These are phyloP conservation scores for Griposia aprilina DNA, from an alignment of 2,888 invertebrate genomes.

Conservation along the genomic window DNA sequence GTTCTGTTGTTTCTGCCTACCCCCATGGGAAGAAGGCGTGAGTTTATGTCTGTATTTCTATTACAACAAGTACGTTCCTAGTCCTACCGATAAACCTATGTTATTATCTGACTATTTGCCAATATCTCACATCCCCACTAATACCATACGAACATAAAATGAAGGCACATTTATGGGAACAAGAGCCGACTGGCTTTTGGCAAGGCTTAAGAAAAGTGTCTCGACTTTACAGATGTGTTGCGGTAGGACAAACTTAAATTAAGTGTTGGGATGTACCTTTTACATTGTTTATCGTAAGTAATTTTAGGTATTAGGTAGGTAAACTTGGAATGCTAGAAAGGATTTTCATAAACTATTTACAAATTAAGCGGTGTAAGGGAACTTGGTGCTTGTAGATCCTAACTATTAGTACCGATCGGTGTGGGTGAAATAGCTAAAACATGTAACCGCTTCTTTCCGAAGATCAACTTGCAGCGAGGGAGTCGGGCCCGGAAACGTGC, in stretches of 20 bases:
- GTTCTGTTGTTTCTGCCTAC: too few species aligned
- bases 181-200: background rate
- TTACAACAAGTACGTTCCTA: background rate
- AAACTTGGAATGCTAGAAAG: too few species aligned
- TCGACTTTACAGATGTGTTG: background rate
- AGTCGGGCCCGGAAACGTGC: background rate
- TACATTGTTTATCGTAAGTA: background rate
- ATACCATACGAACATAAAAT: slow-evolving; percentile 16
- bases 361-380: background rate
- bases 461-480: background rate
- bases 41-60: background rate
- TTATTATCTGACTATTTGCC: background rate
- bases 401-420: background rate
- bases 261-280: background rate
- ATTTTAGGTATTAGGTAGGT: too few species aligned
- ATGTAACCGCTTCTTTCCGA: background rate
- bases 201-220: background rate
- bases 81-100: too few species aligned
- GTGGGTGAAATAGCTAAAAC: too few species aligned
- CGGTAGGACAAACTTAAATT: background rate
- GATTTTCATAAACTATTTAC: too few species aligned
- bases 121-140: background rate
- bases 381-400: too few species aligned
- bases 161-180: slow-evolving; percentile 2
- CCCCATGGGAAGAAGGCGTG: too few species aligned